Evolutionary conservation across 2,888 invertebrate genomes (phyloP), one percentile per base, ranked within the genome.

Genomic region (Melinopterus prodromus): DNA sequence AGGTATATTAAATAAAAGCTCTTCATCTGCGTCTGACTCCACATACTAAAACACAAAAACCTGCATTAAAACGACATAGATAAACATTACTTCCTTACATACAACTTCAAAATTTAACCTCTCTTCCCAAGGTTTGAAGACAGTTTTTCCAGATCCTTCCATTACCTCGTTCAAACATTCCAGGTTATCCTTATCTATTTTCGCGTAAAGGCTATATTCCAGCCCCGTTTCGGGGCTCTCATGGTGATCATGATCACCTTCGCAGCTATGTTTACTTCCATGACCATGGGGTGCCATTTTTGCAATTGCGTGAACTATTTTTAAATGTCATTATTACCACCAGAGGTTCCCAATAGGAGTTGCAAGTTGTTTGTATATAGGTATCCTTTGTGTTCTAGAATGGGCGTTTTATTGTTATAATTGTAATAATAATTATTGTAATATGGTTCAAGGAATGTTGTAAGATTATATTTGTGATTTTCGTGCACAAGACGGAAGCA

Each of bases 1-100:
- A 36, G 99, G 99, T 86, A 99, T 97, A 88, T 98, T 99, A 88
- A 99, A 98, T 2, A 99, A 90, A 5, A 99, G 90, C 90, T 99
- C 99, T 89, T 97, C 96, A 90, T 99, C 99, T 0, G 94, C 95
- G 92, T 99, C 99, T 90, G 99, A 99, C 90, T 97, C 95, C 0
- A 99, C 99, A 92, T 91, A 97, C 98, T 98, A 89, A 35, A 91
- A 82, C 82, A 84, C 89, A 90, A 84, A 81, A 81, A 81, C 81
- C 26, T 70, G 6, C 75, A 38, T 37, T 77, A 53, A 26, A 70
- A 53, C 26, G 69, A 12, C 16, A 69, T 37, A 37, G 69, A 74
- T 53, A 78, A 69, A 74, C 14, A 16, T 69, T 14, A 70, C 6
- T 72, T 79, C 53, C 70, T 6, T 75, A 86, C 89, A 88, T 90